Conservation (phyloP, 1,140 invertebrate genomes). For the Mya arenaria region DNA sequence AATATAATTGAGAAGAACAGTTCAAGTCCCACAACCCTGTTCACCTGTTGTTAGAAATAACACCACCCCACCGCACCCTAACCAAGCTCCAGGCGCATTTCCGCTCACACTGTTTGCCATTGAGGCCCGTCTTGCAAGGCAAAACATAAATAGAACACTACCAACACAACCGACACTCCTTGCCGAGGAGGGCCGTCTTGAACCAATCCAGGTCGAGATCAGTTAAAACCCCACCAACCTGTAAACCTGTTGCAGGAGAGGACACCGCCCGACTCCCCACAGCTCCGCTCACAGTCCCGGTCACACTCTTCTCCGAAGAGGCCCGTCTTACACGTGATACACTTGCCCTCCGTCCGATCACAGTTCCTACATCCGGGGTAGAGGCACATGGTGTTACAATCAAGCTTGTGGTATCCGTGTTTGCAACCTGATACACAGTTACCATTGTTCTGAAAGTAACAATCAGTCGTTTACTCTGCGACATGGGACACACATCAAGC, state of each 20-base stretch:
- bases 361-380: neutral
- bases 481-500: conserved; percentile 5
- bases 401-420: neutral
- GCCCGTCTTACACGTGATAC: conserved; percentile 10
- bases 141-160: too few species aligned
- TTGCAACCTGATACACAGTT: conserved; percentile 1
- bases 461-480: neutral
- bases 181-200: too few species aligned
- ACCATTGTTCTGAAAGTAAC: conserved; percentile 22
- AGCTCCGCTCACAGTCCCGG: neutral
- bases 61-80: too few species aligned
- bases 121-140: too few species aligned
- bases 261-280: neutral
- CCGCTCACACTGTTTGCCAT: too few species aligned
- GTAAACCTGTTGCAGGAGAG: neutral
- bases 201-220: too few species aligned
- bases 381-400: neutral
- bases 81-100: too few species aligned
- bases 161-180: too few species aligned
- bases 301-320: neutral
- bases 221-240: too few species aligned
- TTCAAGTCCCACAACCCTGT: too few species aligned
- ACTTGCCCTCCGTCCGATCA: neutral
- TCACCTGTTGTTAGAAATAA: too few species aligned
- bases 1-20: too few species aligned